These are phyloP conservation scores for Drosophila ustulata DNA, from an alignment of 2,888 invertebrate species.

Conservation along the genomic window DNA sequence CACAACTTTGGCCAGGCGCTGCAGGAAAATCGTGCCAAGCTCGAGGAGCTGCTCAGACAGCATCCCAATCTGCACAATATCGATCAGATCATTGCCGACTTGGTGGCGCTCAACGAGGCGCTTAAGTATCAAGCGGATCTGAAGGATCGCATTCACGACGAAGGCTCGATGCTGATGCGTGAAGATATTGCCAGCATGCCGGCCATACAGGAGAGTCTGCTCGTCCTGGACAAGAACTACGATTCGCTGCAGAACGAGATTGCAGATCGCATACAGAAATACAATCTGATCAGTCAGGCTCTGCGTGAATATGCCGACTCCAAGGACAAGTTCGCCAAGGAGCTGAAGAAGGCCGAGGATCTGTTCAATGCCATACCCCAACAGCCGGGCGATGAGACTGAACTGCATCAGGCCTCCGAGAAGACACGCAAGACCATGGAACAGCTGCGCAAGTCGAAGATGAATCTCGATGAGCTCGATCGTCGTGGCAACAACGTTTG, in stretches of 20 bases:
- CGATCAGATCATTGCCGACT: constrained; percentile 84
- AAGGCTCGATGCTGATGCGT: constrained; percentile 92
- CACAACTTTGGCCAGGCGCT: constrained; percentile 89
- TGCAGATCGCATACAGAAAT: constrained; percentile 90
- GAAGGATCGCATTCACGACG: constrained; percentile 91
- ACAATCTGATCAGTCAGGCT: constrained; percentile 89
- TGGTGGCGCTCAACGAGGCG: constrained; percentile 87
- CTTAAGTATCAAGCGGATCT: constrained; percentile 87
- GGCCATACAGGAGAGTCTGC: constrained; percentile 91
- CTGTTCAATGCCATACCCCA: constrained; percentile 88
- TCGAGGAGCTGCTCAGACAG: constrained; percentile 77
- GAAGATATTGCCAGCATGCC: constrained; percentile 93
- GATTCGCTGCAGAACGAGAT: constrained; percentile 91
- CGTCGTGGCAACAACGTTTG: constrained; percentile 87
- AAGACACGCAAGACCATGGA: constrained; percentile 92
- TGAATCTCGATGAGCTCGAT: constrained; percentile 91
- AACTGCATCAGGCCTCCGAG: constrained; percentile 90
- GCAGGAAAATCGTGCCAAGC: constrained; percentile 84
- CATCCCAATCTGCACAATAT: constrained; percentile 83
- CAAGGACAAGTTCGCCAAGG: constrained; percentile 89
- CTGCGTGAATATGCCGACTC: constrained; percentile 91
- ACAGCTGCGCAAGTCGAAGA: constrained; percentile 90
- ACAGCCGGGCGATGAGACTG: constrained; percentile 90
- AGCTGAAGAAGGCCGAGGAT: constrained; percentile 89
- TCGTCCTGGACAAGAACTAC: constrained; percentile 92